Conservation (phyloP, 2,113 vertebrate species). For the Lycocorax pyrrhopterus region DNA sequence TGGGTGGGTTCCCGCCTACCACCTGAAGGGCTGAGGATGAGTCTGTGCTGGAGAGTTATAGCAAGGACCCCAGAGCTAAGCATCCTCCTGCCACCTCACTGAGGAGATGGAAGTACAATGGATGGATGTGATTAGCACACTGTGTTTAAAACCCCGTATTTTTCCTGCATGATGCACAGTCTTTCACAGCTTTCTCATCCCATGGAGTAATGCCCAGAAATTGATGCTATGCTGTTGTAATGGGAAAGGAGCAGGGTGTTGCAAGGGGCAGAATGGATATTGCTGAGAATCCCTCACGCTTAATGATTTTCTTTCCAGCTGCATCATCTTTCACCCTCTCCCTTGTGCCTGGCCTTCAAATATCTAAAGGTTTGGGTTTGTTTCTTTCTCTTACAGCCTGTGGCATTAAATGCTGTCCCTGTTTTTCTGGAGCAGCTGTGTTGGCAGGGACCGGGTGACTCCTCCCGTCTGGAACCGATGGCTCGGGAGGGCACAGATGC, state of each 20-base stretch:
- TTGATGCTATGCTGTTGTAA: neutral
- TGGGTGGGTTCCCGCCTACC: neutral
- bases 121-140: neutral
- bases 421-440: neutral
- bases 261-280: neutral
- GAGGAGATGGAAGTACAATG: neutral
- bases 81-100: accelerated
- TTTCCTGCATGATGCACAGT: neutral
- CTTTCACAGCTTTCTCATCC: conserved; percentile 21
- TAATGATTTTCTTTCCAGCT: neutral
- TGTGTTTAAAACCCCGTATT: neutral
- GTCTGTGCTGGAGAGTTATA: neutral
- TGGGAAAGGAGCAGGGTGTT: neutral
- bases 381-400: neutral
- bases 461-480: accelerated
- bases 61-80: neutral
- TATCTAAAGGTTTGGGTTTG: neutral
- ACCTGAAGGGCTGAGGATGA: neutral
- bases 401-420: neutral
- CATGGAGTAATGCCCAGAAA: conserved; percentile 26
- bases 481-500: neutral
- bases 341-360: neutral
- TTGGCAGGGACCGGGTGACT: neutral
- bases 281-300: neutral
- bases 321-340: neutral